Conservation (phyloP, 2,797 vertebrate species). For the Karalla daura region DNA sequence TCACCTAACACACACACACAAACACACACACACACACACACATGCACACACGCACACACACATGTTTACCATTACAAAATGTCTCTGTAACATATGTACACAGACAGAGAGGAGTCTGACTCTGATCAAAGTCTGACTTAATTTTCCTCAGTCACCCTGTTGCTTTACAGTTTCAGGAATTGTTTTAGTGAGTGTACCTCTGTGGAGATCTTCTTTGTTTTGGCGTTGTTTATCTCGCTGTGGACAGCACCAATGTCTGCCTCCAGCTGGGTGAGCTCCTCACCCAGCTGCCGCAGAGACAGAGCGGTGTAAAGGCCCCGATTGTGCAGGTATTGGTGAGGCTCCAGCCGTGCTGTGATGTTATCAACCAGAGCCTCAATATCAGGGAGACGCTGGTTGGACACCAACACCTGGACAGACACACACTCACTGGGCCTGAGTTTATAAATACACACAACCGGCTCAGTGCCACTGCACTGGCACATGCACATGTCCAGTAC, state of each 20-base stretch:
- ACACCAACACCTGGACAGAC: constrained; percentile 49
- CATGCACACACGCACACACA: neutral
- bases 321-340: constrained; percentile 68
- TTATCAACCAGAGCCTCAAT: constrained; percentile 60
- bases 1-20: constrained; percentile 59
- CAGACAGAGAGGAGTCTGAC: constrained; percentile 18
- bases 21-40: neutral
- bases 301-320: constrained; percentile 68
- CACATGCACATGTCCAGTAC: no score
- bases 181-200: constrained; percentile 64
- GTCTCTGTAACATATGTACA: no score
- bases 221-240: constrained; percentile 27
- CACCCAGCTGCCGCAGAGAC: constrained; percentile 56
- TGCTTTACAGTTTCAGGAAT: neutral
- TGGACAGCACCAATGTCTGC: constrained; percentile 47
- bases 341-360: constrained; percentile 63
- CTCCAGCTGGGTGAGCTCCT: constrained; percentile 71
- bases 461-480: no score
- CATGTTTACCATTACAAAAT: no score
- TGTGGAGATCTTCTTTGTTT: constrained; percentile 59
- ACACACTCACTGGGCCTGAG: no score
- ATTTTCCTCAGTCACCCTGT: neutral
- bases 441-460: no score
- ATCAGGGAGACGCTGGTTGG: constrained; percentile 55
- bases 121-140: neutral